Evolutionary conservation across 2,797 vertebrate genomes (phyloP).

Genomic region (Pangasius djambal): DNA sequence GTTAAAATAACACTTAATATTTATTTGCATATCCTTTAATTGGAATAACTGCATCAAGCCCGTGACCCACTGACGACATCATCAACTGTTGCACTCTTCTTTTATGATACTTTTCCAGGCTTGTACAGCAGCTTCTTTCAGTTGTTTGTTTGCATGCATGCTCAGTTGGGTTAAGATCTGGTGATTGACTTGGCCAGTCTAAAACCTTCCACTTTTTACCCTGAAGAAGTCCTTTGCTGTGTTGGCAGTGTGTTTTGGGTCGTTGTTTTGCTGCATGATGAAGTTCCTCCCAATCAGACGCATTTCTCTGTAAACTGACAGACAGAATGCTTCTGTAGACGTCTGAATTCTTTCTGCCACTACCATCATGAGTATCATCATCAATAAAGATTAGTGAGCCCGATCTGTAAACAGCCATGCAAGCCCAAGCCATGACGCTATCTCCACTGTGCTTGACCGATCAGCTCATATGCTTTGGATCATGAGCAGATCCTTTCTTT

Average conservation of each 20-base stretch:
- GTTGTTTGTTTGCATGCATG: not conserved
- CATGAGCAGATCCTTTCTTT: not conserved
- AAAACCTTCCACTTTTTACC: not conserved
- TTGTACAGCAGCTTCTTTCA: not conserved
- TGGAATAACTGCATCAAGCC: not conserved
- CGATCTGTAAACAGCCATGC: not conserved
- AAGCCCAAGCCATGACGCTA: not conserved
- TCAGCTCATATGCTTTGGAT: not conserved
- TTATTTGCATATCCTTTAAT: not conserved
- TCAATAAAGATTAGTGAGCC: not conserved
- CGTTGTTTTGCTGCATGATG: not conserved
- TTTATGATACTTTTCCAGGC: not conserved
- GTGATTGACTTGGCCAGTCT: not conserved
- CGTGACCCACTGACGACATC: not conserved
- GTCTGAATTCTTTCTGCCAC: not conserved
- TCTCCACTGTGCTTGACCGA: not conserved
- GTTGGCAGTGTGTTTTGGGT: not conserved
- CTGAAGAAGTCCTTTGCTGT: not conserved
- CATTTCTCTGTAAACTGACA: not conserved
- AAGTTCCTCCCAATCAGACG: not conserved
- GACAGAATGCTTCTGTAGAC: not conserved
- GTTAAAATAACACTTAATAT: not conserved
- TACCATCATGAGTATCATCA: not conserved
- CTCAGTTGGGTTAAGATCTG: not conserved
- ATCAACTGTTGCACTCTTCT: not conserved